Evolutionary conservation across 1,140 invertebrate species (phyloP).

Genomic region (Drosophila paulistorum): DNA sequence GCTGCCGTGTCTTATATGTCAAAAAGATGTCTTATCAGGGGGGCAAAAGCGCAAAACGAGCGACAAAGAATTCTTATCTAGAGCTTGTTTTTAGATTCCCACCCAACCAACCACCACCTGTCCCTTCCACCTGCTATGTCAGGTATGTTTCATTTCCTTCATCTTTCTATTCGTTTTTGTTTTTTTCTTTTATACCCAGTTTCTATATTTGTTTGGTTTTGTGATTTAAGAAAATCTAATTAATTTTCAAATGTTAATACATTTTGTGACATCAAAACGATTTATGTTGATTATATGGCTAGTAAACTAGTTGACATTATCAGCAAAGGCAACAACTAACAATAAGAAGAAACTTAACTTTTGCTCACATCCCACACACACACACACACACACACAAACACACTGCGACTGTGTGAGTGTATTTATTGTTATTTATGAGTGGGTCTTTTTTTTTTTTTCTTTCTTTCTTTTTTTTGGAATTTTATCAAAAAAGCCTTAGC

Average conservation of each 20-base stretch:
- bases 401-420: conserved; percentile 32
- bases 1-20: conserved; percentile 46
- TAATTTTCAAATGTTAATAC: conserved; percentile 74
- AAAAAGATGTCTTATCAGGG: conserved; percentile 69
- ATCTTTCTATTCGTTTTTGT: not conserved
- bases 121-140: not conserved
- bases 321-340: not conserved
- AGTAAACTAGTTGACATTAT: conserved; percentile 9
- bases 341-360: conserved; percentile 34
- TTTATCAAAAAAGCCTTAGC: conserved; percentile 55
- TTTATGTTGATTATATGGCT: conserved; percentile 68
- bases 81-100: not conserved
- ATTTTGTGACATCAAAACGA: conserved; percentile 71
- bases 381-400: conserved; percentile 4
- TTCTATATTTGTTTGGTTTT: conserved; percentile 15
- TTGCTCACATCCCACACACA: conserved; percentile 11
- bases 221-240: conserved; percentile 64
- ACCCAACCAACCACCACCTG: not conserved
- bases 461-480: conserved; percentile 45
- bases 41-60: conserved; percentile 19
- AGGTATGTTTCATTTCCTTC: not conserved
- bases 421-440: conserved; percentile 72
- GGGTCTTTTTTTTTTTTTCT: conserved; percentile 4
- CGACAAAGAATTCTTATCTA: conserved; percentile 54
- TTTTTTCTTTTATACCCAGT: not conserved